A percentile compares a stretch with the other conserved stretches of the same genome.
phyloP scores from a whole-genome alignment of 1,140 invertebrate species.

The Bursaphelenchus mucronatus region DNA sequence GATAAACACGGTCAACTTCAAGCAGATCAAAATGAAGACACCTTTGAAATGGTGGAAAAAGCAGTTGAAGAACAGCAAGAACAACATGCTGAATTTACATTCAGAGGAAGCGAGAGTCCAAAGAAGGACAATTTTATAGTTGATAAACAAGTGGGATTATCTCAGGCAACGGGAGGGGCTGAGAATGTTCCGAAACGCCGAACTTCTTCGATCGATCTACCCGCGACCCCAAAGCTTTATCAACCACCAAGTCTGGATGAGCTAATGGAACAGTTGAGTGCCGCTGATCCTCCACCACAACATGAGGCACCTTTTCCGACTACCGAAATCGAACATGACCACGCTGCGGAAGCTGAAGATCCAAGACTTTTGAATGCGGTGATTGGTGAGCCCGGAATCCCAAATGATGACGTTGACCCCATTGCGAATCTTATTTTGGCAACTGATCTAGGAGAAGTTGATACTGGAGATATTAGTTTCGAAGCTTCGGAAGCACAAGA shows the following conservation, averaged over 20 bases:
- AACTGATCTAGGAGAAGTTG: too few relatives aligned
- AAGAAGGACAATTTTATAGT: background rate
- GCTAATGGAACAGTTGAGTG: slow-evolving; percentile 12
- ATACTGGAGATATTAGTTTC: too few relatives aligned
- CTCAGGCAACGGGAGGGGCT: slow-evolving; percentile 5
- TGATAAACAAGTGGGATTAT: background rate
- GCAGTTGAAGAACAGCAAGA: background rate
- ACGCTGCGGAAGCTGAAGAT: too few relatives aligned
- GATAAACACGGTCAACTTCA: background rate
- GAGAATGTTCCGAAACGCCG: background rate
- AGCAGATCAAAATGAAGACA: background rate
- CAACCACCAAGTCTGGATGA: slow-evolving; percentile 9
- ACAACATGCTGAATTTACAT: too few relatives aligned
- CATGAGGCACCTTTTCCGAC: background rate
- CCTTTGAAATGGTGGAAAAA: background rate
- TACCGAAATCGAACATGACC: too few relatives aligned
- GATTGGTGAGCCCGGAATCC: too few relatives aligned
- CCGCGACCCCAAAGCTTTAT: too few relatives aligned
- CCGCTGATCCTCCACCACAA: slow-evolving; percentile 12
- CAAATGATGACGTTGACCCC: too few relatives aligned
- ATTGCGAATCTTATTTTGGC: too few relatives aligned
- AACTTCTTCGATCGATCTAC: background rate
- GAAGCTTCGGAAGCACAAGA: too few relatives aligned
- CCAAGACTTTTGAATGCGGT: too few relatives aligned
- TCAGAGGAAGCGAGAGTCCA: background rate